A percentile compares a stretch with the other conserved stretches of the same genome.
Evolutionary conservation across 2,888 invertebrate genomes (phyloP).

Genomic region (Pimpla rufipes): DNA sequence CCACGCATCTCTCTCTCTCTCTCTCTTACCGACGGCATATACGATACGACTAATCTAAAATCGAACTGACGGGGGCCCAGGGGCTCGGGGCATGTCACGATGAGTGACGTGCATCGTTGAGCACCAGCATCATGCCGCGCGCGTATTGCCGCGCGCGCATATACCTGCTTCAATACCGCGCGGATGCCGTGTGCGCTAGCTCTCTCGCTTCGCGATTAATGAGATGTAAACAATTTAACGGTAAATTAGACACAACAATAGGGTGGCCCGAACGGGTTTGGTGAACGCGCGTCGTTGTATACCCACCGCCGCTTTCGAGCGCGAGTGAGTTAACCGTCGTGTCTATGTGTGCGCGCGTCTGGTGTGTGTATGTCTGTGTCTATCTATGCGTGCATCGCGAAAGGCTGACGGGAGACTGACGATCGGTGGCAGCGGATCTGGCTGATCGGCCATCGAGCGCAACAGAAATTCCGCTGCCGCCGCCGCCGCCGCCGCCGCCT

Average conservation of each 20-base stretch:
- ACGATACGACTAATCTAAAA: constrained; percentile 76
- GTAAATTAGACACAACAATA: constrained; percentile 85
- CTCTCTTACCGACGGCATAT: neutral
- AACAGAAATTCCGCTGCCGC: constrained; percentile 62
- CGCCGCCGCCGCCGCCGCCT: constrained; percentile 57
- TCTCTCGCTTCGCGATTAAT: constrained; percentile 80
- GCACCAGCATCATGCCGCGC: constrained; percentile 70
- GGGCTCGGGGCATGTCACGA: constrained; percentile 67
- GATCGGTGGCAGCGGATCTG: constrained; percentile 43
- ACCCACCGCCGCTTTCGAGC: constrained; percentile 35
- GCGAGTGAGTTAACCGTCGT: neutral
- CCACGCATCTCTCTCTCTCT: neutral
- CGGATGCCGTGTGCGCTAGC: constrained; percentile 42
- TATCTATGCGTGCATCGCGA: constrained; percentile 44
- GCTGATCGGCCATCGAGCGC: constrained; percentile 58
- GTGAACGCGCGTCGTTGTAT: constrained; percentile 43
- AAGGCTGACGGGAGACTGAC: constrained; percentile 56
- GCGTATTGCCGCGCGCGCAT: constrained; percentile 32
- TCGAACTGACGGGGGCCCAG: constrained; percentile 79
- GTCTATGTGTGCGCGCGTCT: neutral
- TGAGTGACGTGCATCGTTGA: constrained; percentile 83
- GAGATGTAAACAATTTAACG: constrained; percentile 85
- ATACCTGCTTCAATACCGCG: neutral
- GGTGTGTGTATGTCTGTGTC: neutral
- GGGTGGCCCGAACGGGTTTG: constrained; percentile 71